Base-by-base conservation (phyloP, 2,797 vertebrate genomes). In the Pseudochirops cupreus region DNA sequence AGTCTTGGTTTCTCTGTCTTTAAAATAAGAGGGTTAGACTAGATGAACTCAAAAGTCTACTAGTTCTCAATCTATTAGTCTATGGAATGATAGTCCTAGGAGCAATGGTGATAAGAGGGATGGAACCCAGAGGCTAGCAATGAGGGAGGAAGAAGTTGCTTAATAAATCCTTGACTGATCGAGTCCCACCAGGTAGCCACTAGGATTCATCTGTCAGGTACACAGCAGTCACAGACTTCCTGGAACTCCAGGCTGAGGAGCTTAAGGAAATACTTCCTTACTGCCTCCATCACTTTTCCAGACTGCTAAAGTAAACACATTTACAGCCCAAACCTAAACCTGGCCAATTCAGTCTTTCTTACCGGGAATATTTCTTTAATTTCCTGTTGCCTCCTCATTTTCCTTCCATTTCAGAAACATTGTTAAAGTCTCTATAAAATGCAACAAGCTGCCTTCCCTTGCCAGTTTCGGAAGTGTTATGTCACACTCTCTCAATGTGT, bases 271-370 rank as follows among this genome's bases (percentile, higher is more conserved):
- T 46, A 46, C 74, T 82, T 82, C 39, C 21, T 26, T 87, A 46
- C 39, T 50, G 39, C 24, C 24, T 87, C 74, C 39, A 87, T 46
- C 39, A 87, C 74, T 87, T 87, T 50, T 87, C 46, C 74, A 87
- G 74, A 50, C 74, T 87, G 74, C 39, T 39, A 74, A 39, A 39
- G 74, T 87, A 87, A 46, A 87, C 39, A 87, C 39, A 93, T 54
- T 91, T 74, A 90, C 59, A 97, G 97, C 46, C 50, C 89, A 96
- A 95, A 87, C 2, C 33, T 91, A 96, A 95, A 87, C 2, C 33
- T 91, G 74, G 92, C 46, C 39, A 91, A 21, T 52, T 0, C 0
- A 39, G 94, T 53, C 56, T 31, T 56, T 92, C 26, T 39, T 50
- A 13, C 54, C 7, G 0, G 31, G 53, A 82, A 10, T 21, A 39